Evolutionary conservation across 2,797 vertebrate genomes (phyloP), one percentile per base, ranked within the genome.

Genomic region (Sebastes trivittatus): DNA sequence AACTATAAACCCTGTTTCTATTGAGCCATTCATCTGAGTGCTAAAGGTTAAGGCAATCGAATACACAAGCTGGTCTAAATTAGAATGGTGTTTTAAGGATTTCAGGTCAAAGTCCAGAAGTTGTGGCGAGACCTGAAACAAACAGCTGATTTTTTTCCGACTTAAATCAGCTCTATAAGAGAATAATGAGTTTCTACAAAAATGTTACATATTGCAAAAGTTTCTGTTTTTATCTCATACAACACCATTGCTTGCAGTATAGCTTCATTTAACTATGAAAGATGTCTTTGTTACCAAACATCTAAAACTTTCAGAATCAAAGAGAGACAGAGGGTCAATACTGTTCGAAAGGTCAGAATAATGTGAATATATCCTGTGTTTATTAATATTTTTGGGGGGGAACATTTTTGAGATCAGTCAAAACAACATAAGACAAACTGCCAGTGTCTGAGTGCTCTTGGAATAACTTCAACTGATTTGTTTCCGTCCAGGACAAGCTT

Each of bases 381-480:
- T 46, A 27, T 49, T 68, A 54, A 54, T 54, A 22, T 67, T 30
- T 6, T 6, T 4, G 13, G 49, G 13, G 49, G 52, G 27, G n/a
- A n/a, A 49, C 16, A 22, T 66, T 83, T 73, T 34, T 72, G 18
- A 54, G 32, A 27, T 4, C 7, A 76, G 6, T 72, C 10, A 59
- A 74, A 52, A 82, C 25, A 73, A 56, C 5, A 62, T 20, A 77
- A 73, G 5, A 60, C 42, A 46, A 56, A 34, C 22, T 61, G 30
- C 3, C 52, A 75, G 23, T 36, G 23, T 52, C 34, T 72, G 32
- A 72, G 38, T 64, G 36, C 67, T 65, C 60, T 82, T 67, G 74
- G 81, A 82, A 79, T 52, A 69, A 82, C 73, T 77, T 60, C 22
- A 65, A 52, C 69, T 75, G 30, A 70, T 77, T 65, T 78, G 14